Evolutionary conservation across 2,113 vertebrate genomes (phyloP), one percentile per base, ranked within the genome.

Genomic region (Atherinomorus stipes): DNA sequence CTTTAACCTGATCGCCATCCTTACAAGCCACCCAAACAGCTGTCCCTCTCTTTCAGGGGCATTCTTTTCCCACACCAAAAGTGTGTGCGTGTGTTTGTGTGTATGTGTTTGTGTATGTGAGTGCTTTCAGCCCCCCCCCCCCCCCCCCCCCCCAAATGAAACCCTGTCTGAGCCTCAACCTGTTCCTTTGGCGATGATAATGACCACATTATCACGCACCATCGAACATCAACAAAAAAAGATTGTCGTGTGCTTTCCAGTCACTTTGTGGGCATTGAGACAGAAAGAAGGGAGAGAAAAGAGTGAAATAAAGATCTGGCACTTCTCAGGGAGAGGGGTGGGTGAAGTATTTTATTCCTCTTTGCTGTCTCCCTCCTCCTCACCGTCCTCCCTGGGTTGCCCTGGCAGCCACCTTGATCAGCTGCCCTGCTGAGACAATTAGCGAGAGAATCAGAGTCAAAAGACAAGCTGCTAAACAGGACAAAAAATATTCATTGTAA

Each of bases 121-220:
- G 73, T 92, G 93, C 90, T 91, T 74, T 76, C 85, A 96, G 94
- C 91, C 91, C 94, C 93, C 91, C 95, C 91, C 5, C 31, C 31
- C 31, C n/a, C n/a, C 91, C 91, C 94, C 93, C 91, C 95, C 91
- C 5, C 31, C 31, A 4, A 94, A 90, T 91, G 96, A 96, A 97
- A 95, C 95, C 96, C 95, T 93, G 95, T 95, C 95, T 94, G 94
- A 96, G 96, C 95, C 95, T 94, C 96, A 97, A 98, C 96, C 96
- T 98, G 97, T 96, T 96, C 96, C 95, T 93, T 96, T 96, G 93
- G 93, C 93, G 89, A 87, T 91, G 92, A 97, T 97, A 97, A 98
- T 98, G 95, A 96, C 93, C 96, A 94, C 94, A 96, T 98, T 98
- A 98, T 96, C 94, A 95, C 96, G 96, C 96, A 92, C 96, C 96